Base-by-base conservation (phyloP, 2,797 vertebrate genomes). In the Orestias chungarensis region DNA sequence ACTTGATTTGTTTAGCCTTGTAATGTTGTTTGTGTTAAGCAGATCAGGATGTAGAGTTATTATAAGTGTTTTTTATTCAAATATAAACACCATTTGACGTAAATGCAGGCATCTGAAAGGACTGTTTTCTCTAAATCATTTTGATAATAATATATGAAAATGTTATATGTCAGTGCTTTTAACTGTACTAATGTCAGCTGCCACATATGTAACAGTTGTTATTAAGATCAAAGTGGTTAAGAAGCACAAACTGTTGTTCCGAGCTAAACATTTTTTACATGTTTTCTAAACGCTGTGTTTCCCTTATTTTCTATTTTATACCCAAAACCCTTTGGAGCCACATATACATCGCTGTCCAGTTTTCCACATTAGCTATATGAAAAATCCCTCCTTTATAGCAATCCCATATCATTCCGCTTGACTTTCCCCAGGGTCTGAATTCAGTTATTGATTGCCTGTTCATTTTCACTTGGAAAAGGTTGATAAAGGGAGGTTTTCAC, bases 401-500 rank as follows among this genome's bases (percentile, higher is more conserved):
- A 91, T 90, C 89, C 93, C 94, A 94, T 96, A 95, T 95, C 93
- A 96, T 97, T 99, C 96, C 97, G 96, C 92, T 95, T 98, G 96
- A 98, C 96, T 98, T 97, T 97, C 95, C 95, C 93, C 93, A 90
- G 85, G 92, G 95, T 95, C 95, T 96, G 96, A 97, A 98, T 97
- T 96, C 95, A 95, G 95, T 93, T 95, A 96, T 95, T 98, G 94
- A 97, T 96, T 96, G 94, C 95, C 95, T 92, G 95, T 91, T 95
- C 96, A 96, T 95, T 95, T 96, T 96, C 95, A 95, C 96, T 96
- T 93, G 96, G 95, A 96, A 96, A 98, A 97, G 93, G 95, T 96
- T 96, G 95, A 97, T 98, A 97, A 97, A 97, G 97, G 96, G 94
- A 95, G 96, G 94, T 97, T 98, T 98, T 97, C 96, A 96, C 95